Evolutionary conservation across 2,888 invertebrate genomes (phyloP).

Genomic region (Melipona beecheii): DNA sequence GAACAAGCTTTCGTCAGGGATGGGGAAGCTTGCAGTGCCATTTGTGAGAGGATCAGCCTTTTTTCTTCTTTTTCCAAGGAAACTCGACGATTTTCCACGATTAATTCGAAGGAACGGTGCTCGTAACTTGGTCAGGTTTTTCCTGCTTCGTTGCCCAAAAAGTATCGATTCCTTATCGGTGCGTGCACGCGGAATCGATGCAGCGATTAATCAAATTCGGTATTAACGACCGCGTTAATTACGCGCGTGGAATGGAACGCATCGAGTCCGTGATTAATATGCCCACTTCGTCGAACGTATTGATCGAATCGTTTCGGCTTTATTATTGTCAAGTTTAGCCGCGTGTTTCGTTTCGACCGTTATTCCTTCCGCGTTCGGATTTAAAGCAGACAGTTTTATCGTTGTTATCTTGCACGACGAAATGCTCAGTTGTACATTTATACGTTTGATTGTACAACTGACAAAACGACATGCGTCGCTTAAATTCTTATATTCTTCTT

Average conservation of each 20-base stretch:
- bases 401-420: no score
- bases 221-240: constrained; percentile 55
- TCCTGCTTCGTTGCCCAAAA: not conserved
- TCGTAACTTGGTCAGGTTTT: not conserved
- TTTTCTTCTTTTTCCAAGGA: not conserved
- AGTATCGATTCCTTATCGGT: not conserved
- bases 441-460: no score
- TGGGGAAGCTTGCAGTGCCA: constrained; percentile 56
- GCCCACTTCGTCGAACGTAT: constrained; percentile 31
- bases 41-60: constrained; percentile 38
- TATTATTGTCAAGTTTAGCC: constrained; percentile 4
- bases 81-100: constrained; percentile 27
- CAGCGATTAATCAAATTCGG: constrained; percentile 48
- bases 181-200: constrained; percentile 14
- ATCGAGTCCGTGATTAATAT: constrained; percentile 47
- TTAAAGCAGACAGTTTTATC: no score
- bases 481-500: no score
- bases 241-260: constrained; percentile 19
- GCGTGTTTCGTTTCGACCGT: not conserved
- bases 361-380: not conserved
- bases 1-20: constrained; percentile 40
- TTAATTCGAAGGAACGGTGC: constrained; percentile 42
- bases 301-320: constrained; percentile 29
- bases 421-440: no score
- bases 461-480: no score